phyloP scores from a whole-genome alignment of 92 coral and sea anemone species.

The Heteractis magnifica region DNA sequence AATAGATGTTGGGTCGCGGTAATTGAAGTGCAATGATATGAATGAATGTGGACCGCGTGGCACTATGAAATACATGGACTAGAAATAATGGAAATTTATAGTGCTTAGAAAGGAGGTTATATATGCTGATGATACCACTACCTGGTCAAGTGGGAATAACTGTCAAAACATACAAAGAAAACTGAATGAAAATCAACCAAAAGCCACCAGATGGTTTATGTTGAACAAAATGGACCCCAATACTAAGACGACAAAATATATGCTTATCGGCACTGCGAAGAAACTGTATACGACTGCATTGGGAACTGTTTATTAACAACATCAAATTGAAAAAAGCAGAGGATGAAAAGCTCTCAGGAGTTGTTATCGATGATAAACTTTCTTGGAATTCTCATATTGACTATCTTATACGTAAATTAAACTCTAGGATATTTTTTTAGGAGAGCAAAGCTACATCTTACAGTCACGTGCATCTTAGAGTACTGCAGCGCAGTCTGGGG shows the following conservation, averaged over 20 bases:
- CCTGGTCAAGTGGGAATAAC: constrained; percentile 33
- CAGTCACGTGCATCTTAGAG: too few relatives aligned
- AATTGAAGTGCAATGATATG: too few relatives aligned
- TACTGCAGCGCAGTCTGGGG: too few relatives aligned
- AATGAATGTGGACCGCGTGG: too few relatives aligned
- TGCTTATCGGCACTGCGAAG: constrained; percentile 33
- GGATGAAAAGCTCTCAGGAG: neutral
- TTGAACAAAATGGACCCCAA: constrained; percentile 36
- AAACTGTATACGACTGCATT: constrained; percentile 19
- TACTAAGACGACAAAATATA: constrained; percentile 29
- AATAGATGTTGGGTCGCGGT: too few relatives aligned
- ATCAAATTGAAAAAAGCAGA: constrained; percentile 10
- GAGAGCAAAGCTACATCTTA: too few relatives aligned
- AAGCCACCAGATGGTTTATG: constrained; percentile 24
- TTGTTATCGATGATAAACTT: constrained; percentile 4
- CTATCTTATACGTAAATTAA: too few relatives aligned
- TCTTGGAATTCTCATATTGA: neutral
- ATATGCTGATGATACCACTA: constrained; percentile 46
- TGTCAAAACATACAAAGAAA: constrained; percentile 24
- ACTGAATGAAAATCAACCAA: constrained; percentile 10
- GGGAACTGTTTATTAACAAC: constrained; percentile 23
- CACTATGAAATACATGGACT: too few relatives aligned
- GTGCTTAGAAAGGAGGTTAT: too few relatives aligned
- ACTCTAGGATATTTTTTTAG: too few relatives aligned
- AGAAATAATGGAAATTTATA: too few relatives aligned